Base-by-base conservation (phyloP, 2,113 vertebrate genomes). In the Myodes glareolus region DNA sequence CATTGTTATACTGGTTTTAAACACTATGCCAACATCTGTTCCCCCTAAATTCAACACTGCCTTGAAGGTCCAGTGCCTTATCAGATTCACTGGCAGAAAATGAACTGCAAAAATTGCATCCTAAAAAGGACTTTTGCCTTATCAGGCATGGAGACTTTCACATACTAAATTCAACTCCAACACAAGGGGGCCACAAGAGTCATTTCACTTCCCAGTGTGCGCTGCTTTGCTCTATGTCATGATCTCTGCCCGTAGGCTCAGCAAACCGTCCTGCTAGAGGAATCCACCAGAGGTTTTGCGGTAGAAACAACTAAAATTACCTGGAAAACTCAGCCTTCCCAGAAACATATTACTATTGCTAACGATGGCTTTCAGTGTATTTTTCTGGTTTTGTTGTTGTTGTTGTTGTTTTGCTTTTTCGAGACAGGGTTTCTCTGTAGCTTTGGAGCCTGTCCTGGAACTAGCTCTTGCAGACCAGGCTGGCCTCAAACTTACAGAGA, bases 271-370 rank as follows among this genome's bases (percentile, higher is more conserved):
- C 39, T 11, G 2, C 29, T 58, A 72, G 42, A 61, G 29, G 36
- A 73, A 27, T 13, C n/a, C 31, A 92, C 29, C 81, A n/a, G 68
- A 77, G 14, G 63, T 55, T 85, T 25, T 33, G 36, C 5, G 33
- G 95, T 55, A 73, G 52, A 80, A 76, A 55, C 39, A 47, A 72
- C 80, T 73, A n/a, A 45, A 94, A 91, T 50, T 47, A 72, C 88
- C 14, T 23, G 36, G 42, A 85, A 70, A 47, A 19, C 19, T 80
- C 0, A 0, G 3, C 78, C 63, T 88, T 36, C 33, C 39, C 33
- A 76, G 50, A 39, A 76, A 39, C 9, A 45, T 19, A 58, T 58
- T 19, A 25, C 52, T 17, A 58, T 16, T 58, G 52, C 50, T 52
- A 52, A 52, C 11, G 50, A 52, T 52, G 55, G 17, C 5, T 58